Conservation (phyloP, 2,113 vertebrate genomes). For the Xenopus laevis region DNA sequence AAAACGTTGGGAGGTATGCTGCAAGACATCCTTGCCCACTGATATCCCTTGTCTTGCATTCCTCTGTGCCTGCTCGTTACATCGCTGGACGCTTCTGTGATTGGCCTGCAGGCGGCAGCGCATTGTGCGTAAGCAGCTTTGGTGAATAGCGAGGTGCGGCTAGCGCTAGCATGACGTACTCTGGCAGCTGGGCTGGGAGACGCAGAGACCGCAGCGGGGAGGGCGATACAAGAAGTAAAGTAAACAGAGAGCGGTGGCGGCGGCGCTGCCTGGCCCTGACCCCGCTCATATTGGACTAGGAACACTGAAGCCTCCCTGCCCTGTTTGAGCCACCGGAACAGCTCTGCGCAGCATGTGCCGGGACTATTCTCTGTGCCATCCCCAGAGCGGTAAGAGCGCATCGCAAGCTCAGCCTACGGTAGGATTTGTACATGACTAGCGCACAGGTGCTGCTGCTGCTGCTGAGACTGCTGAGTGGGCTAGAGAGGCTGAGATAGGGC, state of each 20-base stretch:
- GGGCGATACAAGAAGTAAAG: conserved; percentile 50
- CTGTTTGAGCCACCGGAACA: neutral
- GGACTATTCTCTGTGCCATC: conserved; percentile 6
- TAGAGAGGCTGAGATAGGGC: too few relatives aligned
- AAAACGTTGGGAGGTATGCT: too few relatives aligned
- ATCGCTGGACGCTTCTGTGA: neutral
- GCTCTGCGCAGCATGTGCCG: conserved; percentile 17
- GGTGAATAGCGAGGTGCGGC: conserved; percentile 55
- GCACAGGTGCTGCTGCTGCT: conserved; percentile 1
- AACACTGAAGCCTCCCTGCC: conserved; percentile 15
- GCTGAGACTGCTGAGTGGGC: too few relatives aligned
- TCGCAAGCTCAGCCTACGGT: conserved; percentile 2
- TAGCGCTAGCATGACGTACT: conserved; percentile 56
- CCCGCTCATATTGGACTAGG: conserved; percentile 9
- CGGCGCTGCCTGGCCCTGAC: conserved; percentile 32
- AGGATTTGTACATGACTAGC: neutral
- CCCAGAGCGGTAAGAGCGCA: conserved; percentile 27
- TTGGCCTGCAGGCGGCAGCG: conserved; percentile 13
- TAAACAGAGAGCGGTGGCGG: conserved; percentile 27
- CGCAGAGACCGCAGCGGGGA: conserved; percentile 47
- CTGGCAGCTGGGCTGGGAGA: conserved; percentile 50
- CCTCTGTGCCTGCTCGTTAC: neutral
- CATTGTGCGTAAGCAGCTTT: conserved; percentile 52
- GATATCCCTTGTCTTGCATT: too few relatives aligned
- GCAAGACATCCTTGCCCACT: too few relatives aligned